These are phyloP conservation scores for Cecidostiba fungosa DNA, from an alignment of 2,888 invertebrate species.

Conservation along the genomic window DNA sequence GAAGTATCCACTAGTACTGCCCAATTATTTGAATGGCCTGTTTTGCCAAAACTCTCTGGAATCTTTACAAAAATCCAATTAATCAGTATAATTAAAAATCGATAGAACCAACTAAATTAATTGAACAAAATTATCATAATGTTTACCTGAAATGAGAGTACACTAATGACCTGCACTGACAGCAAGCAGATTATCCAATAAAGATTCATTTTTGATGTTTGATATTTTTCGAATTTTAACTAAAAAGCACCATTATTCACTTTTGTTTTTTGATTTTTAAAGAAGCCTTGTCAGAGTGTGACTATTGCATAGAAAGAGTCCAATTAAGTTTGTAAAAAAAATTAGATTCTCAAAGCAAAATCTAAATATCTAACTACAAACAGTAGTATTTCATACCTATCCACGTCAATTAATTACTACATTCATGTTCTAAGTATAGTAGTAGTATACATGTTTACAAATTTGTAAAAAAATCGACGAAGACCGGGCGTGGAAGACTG, in stretches of 20 bases:
- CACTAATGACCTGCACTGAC: slow-evolving; percentile 52
- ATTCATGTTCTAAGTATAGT: not conserved
- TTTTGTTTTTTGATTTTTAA: not conserved
- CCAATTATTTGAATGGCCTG: slow-evolving; percentile 98
- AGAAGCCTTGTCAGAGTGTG: not conserved
- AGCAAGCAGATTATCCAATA: slow-evolving; percentile 28
- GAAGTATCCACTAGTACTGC: slow-evolving; percentile 99
- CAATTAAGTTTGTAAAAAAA: not conserved
- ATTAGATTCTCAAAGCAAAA: not conserved
- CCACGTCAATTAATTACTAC: not conserved
- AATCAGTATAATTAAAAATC: not conserved
- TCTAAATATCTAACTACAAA: not conserved
- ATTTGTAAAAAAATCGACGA: not conserved
- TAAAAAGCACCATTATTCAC: slow-evolving; percentile 8
- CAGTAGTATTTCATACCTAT: not conserved
- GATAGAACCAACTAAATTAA: not conserved
- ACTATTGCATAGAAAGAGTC: not conserved
- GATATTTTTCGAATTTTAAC: not conserved
- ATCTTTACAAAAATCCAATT: slow-evolving; percentile 73
- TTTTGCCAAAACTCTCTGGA: slow-evolving; percentile 83
- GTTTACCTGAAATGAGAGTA: slow-evolving; percentile 50
- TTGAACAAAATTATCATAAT: not conserved
- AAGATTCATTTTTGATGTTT: slow-evolving; percentile 36
- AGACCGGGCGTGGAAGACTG: not conserved
- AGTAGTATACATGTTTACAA: not conserved